phyloP scores from a whole-genome alignment of 2,797 vertebrate genomes.

The Tragelaphus eurycerus region DNA sequence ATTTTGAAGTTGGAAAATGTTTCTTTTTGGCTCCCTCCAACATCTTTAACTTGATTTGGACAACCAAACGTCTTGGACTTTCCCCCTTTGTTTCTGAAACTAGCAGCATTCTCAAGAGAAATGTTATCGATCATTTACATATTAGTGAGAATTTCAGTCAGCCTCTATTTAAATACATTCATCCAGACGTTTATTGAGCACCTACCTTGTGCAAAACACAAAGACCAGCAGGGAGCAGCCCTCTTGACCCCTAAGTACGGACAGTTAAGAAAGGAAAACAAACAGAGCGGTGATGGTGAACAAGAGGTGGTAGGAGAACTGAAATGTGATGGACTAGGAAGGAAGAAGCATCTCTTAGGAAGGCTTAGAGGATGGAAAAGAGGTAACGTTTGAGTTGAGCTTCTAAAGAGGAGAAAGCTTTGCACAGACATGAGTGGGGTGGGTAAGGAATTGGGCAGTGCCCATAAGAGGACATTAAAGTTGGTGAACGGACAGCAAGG shows the following conservation, averaged over 20 bases:
- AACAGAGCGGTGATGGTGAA: neutral
- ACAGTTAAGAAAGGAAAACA: neutral
- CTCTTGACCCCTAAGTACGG: neutral
- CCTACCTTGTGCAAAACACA: neutral
- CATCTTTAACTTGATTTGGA: neutral
- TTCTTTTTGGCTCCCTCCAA: neutral
- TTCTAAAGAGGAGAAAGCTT: neutral
- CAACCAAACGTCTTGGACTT: neutral
- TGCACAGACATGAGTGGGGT: neutral
- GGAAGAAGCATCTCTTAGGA: neutral
- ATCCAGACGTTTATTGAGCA: neutral
- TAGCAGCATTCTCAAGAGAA: neutral
- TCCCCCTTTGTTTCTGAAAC: neutral
- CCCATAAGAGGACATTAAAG: neutral
- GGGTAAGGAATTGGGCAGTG: neutral
- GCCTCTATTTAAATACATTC: neutral
- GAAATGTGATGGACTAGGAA: neutral
- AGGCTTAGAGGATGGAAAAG: neutral
- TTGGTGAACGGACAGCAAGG: neutral
- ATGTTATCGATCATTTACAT: neutral
- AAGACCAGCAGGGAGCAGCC: neutral
- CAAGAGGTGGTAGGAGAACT: neutral
- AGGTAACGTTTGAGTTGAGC: neutral
- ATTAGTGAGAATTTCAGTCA: neutral
- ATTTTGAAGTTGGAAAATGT: neutral